Base-by-base conservation (phyloP, 2,888 invertebrate genomes). In the Cenopis cana region DNA sequence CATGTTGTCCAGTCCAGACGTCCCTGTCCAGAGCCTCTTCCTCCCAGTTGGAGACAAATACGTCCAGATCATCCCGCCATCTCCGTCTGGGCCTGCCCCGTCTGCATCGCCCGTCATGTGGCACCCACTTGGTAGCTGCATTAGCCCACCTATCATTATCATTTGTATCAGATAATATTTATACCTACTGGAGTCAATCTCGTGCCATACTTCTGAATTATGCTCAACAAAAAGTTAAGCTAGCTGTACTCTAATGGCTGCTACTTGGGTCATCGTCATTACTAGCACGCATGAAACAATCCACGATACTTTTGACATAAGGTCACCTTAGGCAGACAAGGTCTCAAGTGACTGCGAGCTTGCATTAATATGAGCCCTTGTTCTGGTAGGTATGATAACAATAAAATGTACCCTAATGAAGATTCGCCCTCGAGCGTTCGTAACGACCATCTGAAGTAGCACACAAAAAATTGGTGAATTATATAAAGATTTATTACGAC, bases 361-460 rank as follows among this genome's bases (percentile, higher is more conserved):
- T 14, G 38, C 38, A 54, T n/a, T 17, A n/a, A 38, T 11, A 54
- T 54, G 20, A 14, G 14, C 52, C 64, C 5, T 54, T 64, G 18
- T 64, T 38, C 38, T 64, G 38, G 5, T 38, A 52, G 17, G 18
- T 14, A 8, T 62, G 62, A 64, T 64, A 67, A 67, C 77, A 77
- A 80, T 77, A 82, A 78, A 81, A 79, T 73, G 46, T 66, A 80
- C 77, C 71, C 76, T 91, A 92, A 92, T 92, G 90, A 90, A 91
- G 91, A 93, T 93, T 84, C 75, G 76, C 85, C 89, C 87, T 75
- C 59, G 74, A 84, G 89, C 84, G 71, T 69, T 73, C 89, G 92
- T 91, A 91, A 91, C 92, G 87, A 87, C 83, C 87, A 90, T 81
- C 91, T 93, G 92, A 93, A 89, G 93, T 88, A 93, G 93, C 93